Evolutionary conservation across 2,797 vertebrate genomes (phyloP).

Genomic region (Schizothorax lantsangensis): DNA sequence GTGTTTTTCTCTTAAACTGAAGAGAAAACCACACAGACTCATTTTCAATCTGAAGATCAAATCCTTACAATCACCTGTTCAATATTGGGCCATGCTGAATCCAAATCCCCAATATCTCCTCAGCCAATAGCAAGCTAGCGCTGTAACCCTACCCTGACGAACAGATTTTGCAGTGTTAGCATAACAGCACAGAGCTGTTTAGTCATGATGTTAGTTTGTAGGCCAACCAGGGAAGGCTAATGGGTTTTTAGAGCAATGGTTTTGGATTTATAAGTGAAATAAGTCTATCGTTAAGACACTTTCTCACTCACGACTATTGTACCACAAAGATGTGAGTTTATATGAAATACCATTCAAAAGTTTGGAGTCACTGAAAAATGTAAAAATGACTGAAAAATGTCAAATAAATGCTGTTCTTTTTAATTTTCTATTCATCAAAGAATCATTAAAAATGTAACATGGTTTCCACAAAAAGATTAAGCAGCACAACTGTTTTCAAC

Average conservation of each 20-base stretch:
- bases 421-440: too few species aligned
- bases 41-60: conserved; percentile 19
- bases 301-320: neutral
- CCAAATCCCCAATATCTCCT: conserved; percentile 31
- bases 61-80: conserved; percentile 36
- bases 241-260: neutral
- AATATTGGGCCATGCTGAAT: conserved; percentile 1
- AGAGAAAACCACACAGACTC: conserved; percentile 23
- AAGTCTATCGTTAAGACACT: neutral
- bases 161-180: conserved; percentile 12
- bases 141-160: neutral
- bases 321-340: neutral
- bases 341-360: neutral
- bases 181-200: neutral
- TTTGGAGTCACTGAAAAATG: neutral
- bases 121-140: neutral
- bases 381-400: too few species aligned
- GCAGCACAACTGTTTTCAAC: too few species aligned
- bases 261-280: neutral
- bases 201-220: neutral
- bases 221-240: neutral
- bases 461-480: too few species aligned
- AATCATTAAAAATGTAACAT: too few species aligned
- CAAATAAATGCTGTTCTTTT: too few species aligned
- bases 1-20: conserved; percentile 6